Conservation (phyloP, 2,888 invertebrate genomes). For the Eupsilia transversa region DNA sequence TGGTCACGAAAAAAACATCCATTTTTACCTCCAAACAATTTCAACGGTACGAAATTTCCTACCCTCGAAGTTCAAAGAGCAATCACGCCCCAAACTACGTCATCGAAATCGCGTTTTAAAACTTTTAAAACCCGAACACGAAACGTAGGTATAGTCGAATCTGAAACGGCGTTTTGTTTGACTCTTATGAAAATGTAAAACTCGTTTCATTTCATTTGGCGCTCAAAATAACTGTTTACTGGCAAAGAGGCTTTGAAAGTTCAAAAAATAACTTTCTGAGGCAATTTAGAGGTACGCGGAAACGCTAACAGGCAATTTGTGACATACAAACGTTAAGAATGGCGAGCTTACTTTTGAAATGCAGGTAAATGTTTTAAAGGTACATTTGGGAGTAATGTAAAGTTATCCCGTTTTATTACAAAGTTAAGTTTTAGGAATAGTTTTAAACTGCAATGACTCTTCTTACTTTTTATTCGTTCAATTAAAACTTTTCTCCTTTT, state of each 20-base stretch:
- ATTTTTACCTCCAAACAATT: slow-evolving; percentile 36
- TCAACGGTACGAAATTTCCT: slow-evolving; percentile 26
- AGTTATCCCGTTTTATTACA: not conserved
- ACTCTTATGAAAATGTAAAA: slow-evolving; percentile 29
- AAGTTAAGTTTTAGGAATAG: not conserved
- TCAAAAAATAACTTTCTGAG: slow-evolving; percentile 65
- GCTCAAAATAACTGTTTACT: slow-evolving; percentile 62
- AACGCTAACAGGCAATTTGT: slow-evolving; percentile 67
- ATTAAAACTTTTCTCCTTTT: not conserved
- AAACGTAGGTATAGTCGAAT: slow-evolving; percentile 44
- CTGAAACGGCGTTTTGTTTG: slow-evolving; percentile 48
- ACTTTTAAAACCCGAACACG: slow-evolving; percentile 46
- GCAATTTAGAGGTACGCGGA: slow-evolving; percentile 64
- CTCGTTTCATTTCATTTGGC: slow-evolving; percentile 58
- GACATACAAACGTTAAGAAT: slow-evolving; percentile 31
- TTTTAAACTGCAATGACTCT: not conserved
- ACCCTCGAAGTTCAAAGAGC: slow-evolving; percentile 35
- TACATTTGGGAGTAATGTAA: slow-evolving; percentile 2
- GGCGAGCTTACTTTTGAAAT: slow-evolving; percentile 6
- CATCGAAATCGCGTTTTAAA: slow-evolving; percentile 48
- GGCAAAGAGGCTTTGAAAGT: slow-evolving; percentile 59
- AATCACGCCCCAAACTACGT: slow-evolving; percentile 44
- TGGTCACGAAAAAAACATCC: slow-evolving; percentile 37
- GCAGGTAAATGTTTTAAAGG: not conserved
- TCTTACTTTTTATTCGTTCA: not conserved